Evolutionary conservation across 2,888 invertebrate species (phyloP), one percentile per base, ranked within the genome.

Genomic region (Terebella lapidaria): DNA sequence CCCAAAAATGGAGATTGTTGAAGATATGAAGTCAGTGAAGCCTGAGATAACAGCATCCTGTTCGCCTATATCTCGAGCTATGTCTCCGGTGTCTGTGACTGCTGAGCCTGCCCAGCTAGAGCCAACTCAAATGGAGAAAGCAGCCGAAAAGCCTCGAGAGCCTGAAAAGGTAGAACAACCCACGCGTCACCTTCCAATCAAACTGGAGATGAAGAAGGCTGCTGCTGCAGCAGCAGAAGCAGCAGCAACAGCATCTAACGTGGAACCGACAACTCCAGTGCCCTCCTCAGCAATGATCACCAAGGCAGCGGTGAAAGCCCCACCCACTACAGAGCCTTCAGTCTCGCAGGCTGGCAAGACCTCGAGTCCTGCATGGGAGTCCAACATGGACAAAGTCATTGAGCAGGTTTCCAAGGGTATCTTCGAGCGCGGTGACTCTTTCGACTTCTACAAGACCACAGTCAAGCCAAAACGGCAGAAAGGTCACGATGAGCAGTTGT

Each of bases 351-450:
- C n/a, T 5, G 10, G 18, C 5, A 20, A 28, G 2, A 20, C 59
- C 18, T 10, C 27, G 25, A 53, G 10, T 5, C 15, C 27, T 4
- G 5, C 55, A 5, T 18, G 35, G n/a, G 10, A 20, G 20, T 24
- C 55, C n/a, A 15, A 4, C 42, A 86, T 91, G 10, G 94, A 94
- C 75, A 92, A 92, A 71, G 87, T 90, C 18, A 92, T 93, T 66
- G 94, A 94, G 69, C 92, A 94, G 73, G 92, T 92, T 0, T 87
- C 92, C 1, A 87, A 90, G 67, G 89, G 89, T 73, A 57, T 78
- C 74, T 73, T 78, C 68, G 73, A 71, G 47, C 56, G 65, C 22
- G 65, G 63, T 25, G 54, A 62, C 42, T 5, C 10, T 10, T 55
- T 18, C 35, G 35, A 55, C 55, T 55, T 35, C 24, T 55, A 55